Evolutionary conservation across 2,113 vertebrate genomes (phyloP).

Genomic region (Tetrax tetrax): DNA sequence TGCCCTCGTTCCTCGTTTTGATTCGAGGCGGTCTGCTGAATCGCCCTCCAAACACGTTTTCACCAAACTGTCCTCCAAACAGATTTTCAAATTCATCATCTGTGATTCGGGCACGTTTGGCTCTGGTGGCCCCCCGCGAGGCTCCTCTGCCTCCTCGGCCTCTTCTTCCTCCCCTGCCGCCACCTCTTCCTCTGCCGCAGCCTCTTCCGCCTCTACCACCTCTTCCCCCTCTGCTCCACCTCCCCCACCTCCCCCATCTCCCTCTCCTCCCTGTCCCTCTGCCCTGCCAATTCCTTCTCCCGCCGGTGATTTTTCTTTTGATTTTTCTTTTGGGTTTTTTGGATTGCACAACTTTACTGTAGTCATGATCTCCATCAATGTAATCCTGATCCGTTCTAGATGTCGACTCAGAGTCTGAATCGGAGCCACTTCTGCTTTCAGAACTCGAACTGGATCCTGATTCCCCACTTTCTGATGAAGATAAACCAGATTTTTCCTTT

Average conservation of each 20-base stretch:
- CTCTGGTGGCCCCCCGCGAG: constrained; percentile 73
- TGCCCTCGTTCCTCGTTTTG: constrained; percentile 94
- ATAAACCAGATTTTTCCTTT: constrained; percentile 69
- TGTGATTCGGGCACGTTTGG: constrained; percentile 71
- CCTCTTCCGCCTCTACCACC: constrained; percentile 74
- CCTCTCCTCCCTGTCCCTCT: constrained; percentile 70
- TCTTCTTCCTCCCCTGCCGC: constrained; percentile 68
- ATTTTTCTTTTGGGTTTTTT: constrained; percentile 76
- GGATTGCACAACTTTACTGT: constrained; percentile 90
- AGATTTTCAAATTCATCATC: constrained; percentile 79
- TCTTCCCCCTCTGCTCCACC: constrained; percentile 72
- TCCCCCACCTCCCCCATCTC: constrained; percentile 76
- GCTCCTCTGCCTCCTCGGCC: constrained; percentile 74
- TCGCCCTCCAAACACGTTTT: constrained; percentile 56
- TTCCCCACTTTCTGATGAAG: constrained; percentile 83
- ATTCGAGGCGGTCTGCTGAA: constrained; percentile 81
- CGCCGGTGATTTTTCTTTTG: constrained; percentile 71
- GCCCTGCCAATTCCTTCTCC: constrained; percentile 78
- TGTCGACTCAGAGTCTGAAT: constrained; percentile 81
- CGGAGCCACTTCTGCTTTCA: constrained; percentile 78
- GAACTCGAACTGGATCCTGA: constrained; percentile 86
- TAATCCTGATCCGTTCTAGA: constrained; percentile 89
- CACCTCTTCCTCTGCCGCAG: constrained; percentile 73
- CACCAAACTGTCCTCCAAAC: constrained; percentile 75
- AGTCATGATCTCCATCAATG: constrained; percentile 94